A percentile compares a stretch with the other conserved stretches of the same genome.
Evolutionary conservation across 2,797 vertebrate genomes (phyloP).

Genomic region (Hippopotamyrus pictus): DNA sequence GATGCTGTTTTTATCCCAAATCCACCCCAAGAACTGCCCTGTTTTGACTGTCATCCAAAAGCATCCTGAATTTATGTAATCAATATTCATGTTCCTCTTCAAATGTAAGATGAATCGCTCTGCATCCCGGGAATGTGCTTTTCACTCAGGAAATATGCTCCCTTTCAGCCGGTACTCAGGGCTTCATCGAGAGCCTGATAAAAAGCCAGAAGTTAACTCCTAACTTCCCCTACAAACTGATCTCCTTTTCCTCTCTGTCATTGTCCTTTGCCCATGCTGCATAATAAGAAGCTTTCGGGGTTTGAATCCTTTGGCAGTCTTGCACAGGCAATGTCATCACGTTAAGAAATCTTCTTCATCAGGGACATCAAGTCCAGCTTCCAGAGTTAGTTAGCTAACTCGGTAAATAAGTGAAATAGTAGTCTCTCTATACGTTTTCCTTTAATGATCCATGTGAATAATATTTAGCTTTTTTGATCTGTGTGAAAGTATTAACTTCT

Average conservation of each 20-base stretch:
- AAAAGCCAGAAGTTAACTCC: not conserved
- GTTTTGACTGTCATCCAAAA: not conserved
- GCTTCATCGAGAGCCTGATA: not conserved
- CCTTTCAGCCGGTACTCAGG: not conserved
- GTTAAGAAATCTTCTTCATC: slow-evolving; percentile 14
- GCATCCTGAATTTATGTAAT: not conserved
- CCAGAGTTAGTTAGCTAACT: not conserved
- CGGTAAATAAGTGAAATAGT: not conserved
- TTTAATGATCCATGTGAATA: not conserved
- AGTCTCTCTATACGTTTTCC: not conserved
- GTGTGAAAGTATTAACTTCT: not conserved
- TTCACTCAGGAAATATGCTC: not conserved
- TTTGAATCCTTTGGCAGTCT: slow-evolving; percentile 2
- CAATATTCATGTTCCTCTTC: slow-evolving; percentile 7
- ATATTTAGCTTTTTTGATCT: not conserved
- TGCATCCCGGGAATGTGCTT: not conserved
- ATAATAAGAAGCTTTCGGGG: not conserved
- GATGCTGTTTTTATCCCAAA: not conserved
- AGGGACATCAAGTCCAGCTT: not conserved
- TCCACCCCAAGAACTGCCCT: not conserved
- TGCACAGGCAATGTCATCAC: not conserved
- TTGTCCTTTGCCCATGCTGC: not conserved
- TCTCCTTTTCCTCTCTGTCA: not conserved
- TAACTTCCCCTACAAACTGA: not conserved
- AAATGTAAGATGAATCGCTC: not conserved